These are phyloP conservation scores for Crotalus horridus DNA, from an alignment of 2,113 vertebrate species.

Conservation along the genomic window DNA sequence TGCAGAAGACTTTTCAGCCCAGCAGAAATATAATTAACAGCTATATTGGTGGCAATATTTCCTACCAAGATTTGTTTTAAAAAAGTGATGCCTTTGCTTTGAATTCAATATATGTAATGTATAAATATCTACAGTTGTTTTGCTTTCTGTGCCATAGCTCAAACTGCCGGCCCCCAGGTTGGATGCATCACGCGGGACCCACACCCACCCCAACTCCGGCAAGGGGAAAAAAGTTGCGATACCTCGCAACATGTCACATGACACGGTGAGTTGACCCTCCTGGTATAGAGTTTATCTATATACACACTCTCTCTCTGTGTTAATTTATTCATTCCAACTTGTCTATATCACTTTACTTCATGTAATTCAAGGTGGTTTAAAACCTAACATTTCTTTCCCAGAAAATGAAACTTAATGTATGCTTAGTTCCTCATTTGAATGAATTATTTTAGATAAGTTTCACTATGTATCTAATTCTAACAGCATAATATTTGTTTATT, in stretches of 20 bases:
- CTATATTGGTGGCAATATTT: not conserved
- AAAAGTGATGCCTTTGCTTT: not conserved
- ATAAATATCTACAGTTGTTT: not conserved
- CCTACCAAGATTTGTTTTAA: not conserved
- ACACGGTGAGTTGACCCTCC: no score
- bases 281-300: not conserved
- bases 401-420: not conserved
- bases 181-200: no score
- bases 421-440: conserved; percentile 48
- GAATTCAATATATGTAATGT: not conserved
- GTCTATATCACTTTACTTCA: no score
- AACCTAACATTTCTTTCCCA: not conserved
- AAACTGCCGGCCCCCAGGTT: not conserved
- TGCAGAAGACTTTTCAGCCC: not conserved
- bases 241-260: no score
- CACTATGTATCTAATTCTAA: conserved; percentile 49
- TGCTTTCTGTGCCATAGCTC: conserved; percentile 14
- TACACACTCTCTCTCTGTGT: no score
- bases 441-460: conserved; percentile 39
- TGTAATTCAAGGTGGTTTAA: not conserved
- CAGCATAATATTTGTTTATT: not conserved
- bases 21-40: not conserved
- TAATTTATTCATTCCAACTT: no score
- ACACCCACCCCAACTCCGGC: no score
- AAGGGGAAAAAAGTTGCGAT: no score